phyloP scores from a whole-genome alignment of 2,113 vertebrate genomes.

The Egretta garzetta region DNA sequence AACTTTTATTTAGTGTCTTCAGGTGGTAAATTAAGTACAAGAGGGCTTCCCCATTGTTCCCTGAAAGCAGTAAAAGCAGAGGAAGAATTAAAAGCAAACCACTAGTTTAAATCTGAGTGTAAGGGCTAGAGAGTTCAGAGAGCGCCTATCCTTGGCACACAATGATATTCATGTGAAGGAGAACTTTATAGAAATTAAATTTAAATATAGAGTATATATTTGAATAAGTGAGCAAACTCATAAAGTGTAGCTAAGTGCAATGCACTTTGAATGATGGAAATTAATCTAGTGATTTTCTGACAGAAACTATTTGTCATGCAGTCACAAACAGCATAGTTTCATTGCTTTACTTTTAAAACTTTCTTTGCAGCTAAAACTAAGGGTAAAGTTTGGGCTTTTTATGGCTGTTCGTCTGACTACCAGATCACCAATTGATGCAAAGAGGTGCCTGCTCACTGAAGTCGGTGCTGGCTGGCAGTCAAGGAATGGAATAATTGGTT shows the following conservation, averaged over 20 bases:
- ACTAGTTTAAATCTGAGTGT: constrained; percentile 4
- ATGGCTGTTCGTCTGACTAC: not conserved
- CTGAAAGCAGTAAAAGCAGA: constrained; percentile 8
- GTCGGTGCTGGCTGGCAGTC: not conserved
- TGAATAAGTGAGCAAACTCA: not conserved
- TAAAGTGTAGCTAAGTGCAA: not conserved
- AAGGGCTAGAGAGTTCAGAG: not conserved
- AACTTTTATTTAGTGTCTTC: constrained; percentile 40
- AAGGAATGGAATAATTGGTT: not conserved
- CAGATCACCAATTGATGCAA: not conserved
- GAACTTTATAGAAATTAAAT: not conserved
- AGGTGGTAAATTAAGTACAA: constrained; percentile 50
- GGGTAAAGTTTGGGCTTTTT: not conserved
- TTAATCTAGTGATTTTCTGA: not conserved
- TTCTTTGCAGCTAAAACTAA: not conserved
- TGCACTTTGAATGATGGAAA: not conserved
- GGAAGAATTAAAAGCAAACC: constrained; percentile 4
- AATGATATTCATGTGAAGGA: not conserved
- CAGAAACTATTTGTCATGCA: not conserved
- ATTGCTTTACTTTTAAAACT: not conserved
- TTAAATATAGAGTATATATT: not conserved
- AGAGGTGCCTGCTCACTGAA: not conserved
- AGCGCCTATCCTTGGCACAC: not conserved
- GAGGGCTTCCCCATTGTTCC: constrained; percentile 44
- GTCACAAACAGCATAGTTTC: not conserved